These are phyloP conservation scores for Cacoxenus indagator DNA, from an alignment of 2,888 invertebrate genomes.

Conservation along the genomic window DNA sequence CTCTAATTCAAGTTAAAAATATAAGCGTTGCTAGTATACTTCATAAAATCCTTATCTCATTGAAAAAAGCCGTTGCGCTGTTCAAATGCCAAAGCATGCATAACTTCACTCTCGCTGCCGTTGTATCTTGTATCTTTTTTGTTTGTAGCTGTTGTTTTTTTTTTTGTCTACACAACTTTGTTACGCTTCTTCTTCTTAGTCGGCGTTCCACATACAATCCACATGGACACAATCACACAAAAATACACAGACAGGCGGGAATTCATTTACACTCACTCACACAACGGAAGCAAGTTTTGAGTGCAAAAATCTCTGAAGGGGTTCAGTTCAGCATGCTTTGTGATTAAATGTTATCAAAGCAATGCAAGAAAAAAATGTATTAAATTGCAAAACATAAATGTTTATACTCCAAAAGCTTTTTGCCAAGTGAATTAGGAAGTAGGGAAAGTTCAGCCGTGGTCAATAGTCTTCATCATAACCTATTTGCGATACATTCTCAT, in stretches of 20 bases:
- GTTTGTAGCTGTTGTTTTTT: not conserved
- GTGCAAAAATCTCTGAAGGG: not conserved
- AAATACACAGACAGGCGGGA: conserved; percentile 39
- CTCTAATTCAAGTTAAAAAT: too few species aligned
- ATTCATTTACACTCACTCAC: conserved; percentile 31
- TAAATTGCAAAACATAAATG: not conserved
- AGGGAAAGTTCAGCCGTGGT: too few species aligned
- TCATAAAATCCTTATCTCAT: too few species aligned
- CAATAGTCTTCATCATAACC: too few species aligned
- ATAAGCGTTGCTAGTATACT: too few species aligned
- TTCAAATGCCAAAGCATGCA: too few species aligned
- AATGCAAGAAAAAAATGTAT: not conserved
- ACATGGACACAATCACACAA: conserved; percentile 41
- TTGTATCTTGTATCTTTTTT: conserved; percentile 19
- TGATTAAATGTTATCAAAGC: not conserved
- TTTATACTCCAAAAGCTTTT: too few species aligned
- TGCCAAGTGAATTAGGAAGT: too few species aligned
- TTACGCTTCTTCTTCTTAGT: conserved; percentile 31
- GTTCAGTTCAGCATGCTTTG: not conserved
- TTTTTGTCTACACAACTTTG: not conserved
- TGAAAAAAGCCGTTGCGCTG: too few species aligned
- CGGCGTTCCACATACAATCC: conserved; percentile 68
- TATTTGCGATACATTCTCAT: too few species aligned
- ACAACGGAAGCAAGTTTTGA: not conserved
- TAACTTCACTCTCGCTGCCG: not conserved